Evolutionary conservation across 1,140 invertebrate genomes (phyloP), one percentile per base, ranked within the genome.

Genomic region (Caerostris darwini): DNA sequence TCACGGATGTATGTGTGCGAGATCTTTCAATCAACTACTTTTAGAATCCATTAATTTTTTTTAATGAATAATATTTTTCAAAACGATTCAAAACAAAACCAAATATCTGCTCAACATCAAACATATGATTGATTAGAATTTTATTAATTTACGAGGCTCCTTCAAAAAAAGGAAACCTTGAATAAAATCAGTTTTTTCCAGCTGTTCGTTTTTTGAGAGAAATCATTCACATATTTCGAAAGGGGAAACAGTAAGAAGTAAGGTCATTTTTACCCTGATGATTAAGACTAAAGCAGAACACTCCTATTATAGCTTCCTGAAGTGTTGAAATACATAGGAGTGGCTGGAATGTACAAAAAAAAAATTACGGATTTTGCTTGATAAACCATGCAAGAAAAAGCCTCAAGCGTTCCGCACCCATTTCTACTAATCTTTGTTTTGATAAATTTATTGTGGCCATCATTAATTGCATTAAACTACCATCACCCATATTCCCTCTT

Each of bases 281-380:
- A 88, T 88, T 88, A 88, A 57, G 86, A 88, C 86, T 57, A 53
- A 88, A 88, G 53, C 53, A 53, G 86, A 64, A 88, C 86, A 88
- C 86, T 88, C 86, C 86, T 88, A 14, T 64, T 17, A 57, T 50
- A 58, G 8, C 50, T 64, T 88, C 56, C 53, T 34, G 61, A 64
- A 64, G 86, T 88, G 86, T 88, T 88, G 86, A 88, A 88, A 88
- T 64, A 53, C 86, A 14, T 17, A 88, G 86, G 86, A 88, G 86
- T 88, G 86, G 86, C 83, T 64, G 12, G 59, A 88, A 53, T 19
- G 17, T 58, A 85, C 34, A 34, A 64, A 67, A 53, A 64, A 88
- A 88, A 64, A 53, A 14, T 53, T 64, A 53, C 50, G 34, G 71
- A 53, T 88, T 88, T 88, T 53, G 59, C 57, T 88, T 88, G 57